Base-by-base conservation (phyloP, 1,140 invertebrate species). In the Melanaphis sacchari region DNA sequence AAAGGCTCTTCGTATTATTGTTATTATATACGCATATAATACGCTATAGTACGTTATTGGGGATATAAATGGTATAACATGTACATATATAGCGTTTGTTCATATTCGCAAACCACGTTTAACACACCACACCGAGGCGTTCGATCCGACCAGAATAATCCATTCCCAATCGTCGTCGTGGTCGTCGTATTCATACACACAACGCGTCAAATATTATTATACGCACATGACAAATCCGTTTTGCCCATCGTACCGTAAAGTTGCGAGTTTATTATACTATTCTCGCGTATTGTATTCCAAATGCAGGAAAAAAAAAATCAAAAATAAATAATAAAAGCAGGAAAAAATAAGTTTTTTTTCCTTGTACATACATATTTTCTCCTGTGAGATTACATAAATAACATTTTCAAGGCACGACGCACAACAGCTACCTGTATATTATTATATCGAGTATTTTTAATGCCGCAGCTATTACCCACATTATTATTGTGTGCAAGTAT, bases 211-310 rank as follows among this genome's bases (percentile, higher is more conserved):
- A 49, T 89, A 38, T 76, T 76, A 36, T 76, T 18, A 24, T 31
- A 85, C 40, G 40, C n/a, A 38, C 18, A 59, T 90, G 89, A 90
- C 89, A 93, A 93, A 93, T 93, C 91, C 81, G 91, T 93, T 93
- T 93, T 93, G 91, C 91, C 38, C 76, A 49, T 52, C 81, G 91
- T 82, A 93, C 91, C 91, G 91, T 52, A 84, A 93, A 93, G 76
- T 93, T 40, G 91, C 81, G 66, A 93, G 91, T 93, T 93, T 93
- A 93, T 91, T 91, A 88, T 88, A 22, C n/a, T 49, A 18, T 36
- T 76, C 36, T 43, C 54, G 49, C 54, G 26, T 43, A 85, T 89
- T 89, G 85, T 46, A 87, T 26, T n/a, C 46, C 46, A 22, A 88
- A 90, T n/a, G 40, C 15, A 41, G 18, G 38, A 18, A 59, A 66